Evolutionary conservation across 2,113 vertebrate genomes (phyloP), one percentile per base, ranked within the genome.

Genomic region (Plotosus lineatus): DNA sequence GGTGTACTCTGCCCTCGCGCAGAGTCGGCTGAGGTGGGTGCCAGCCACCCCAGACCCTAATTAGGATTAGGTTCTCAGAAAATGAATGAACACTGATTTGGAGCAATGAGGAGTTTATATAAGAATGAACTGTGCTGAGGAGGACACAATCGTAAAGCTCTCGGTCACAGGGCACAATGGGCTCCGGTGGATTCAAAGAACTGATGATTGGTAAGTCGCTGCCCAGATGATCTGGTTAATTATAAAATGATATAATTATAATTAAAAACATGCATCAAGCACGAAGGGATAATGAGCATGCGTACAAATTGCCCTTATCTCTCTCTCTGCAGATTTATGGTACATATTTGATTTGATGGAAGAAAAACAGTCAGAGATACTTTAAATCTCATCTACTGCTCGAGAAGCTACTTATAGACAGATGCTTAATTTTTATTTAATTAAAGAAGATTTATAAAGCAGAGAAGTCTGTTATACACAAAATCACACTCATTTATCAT

Each of bases 51-150:
- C n/a, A n/a, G n/a, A n/a, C n/a, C n/a, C n/a, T n/a, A n/a, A n/a
- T n/a, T n/a, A n/a, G n/a, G n/a, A n/a, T n/a, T n/a, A n/a, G n/a
- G n/a, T n/a, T n/a, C n/a, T n/a, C n/a, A 1, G 65, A 69, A 69
- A 26, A 69, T 15, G n/a, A n/a, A n/a, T n/a, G 66, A 19, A 72
- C 26, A 80, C 21, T 68, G 71, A 79, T 50, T 58, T 23, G 77
- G 79, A 36, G 60, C 71, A 58, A 48, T 50, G 77, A 79, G 71
- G 28, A 38, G 69, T 66, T 83, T 79, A 68, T 40, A 79, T 75
- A 76, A 69, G 78, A 17, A 74, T 50, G 73, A 53, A 75, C 60
- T 71, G 48, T 68, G 42, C 46, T 55, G 8, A 74, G 42, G 38
- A 83, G 38, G 66, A 46, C 21, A n/a, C 48, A 72, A 38, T 46